Percentiles rank a stretch among this genome's conserved stretches.
Evolutionary conservation across 2,113 vertebrate genomes (phyloP).

Genomic region (Axis porcinus): DNA sequence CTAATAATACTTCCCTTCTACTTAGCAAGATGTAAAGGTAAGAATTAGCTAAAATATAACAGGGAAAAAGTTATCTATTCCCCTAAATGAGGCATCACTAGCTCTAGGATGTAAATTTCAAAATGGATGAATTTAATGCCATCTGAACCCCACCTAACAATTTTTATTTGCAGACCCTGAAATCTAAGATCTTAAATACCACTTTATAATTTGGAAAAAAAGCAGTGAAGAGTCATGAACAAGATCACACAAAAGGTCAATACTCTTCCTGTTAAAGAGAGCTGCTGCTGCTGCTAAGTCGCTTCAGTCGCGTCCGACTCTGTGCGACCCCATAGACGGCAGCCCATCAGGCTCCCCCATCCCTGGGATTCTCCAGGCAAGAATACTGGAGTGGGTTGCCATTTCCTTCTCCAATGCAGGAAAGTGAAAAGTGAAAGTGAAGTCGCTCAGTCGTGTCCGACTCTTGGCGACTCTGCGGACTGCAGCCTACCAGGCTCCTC

Average conservation of each 20-base stretch:
- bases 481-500: no score
- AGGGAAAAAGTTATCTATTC: neutral
- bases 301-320: no score
- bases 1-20: neutral
- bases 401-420: no score
- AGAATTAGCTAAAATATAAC: neutral
- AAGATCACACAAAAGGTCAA: neutral
- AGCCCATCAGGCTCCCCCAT: no score
- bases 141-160: neutral
- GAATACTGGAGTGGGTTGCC: no score
- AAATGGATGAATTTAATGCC: neutral
- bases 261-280: neutral
- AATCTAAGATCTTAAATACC: neutral
- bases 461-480: no score
- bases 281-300: no score
- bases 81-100: neutral
- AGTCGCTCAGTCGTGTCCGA: no score
- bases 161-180: neutral
- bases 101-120: neutral
- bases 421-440: no score
- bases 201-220: conserved; percentile 27
- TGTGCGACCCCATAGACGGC: no score
- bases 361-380: no score
- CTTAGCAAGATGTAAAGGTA: neutral
- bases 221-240: neutral